Percentiles rank a stretch among this genome's conserved stretches.
These are phyloP conservation scores for Zele albiditarsus DNA, from an alignment of 2,888 invertebrate species.

Conservation along the genomic window DNA sequence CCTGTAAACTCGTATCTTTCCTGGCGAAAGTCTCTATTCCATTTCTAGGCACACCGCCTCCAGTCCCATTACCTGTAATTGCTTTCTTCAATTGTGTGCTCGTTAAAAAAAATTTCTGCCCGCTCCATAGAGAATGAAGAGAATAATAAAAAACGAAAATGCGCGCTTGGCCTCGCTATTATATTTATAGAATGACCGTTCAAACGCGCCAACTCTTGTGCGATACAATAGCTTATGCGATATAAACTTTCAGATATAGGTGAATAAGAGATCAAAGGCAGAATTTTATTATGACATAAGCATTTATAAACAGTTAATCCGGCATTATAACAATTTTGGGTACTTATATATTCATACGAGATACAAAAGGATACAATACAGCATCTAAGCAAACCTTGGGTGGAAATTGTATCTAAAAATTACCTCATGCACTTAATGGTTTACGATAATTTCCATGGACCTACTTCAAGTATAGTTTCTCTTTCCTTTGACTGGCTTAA, in stretches of 20 bases:
- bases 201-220: not conserved
- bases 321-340: not conserved
- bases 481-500: too few relatives aligned
- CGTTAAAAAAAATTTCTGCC: slow-evolving; percentile 26
- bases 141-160: slow-evolving; percentile 28
- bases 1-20: slow-evolving; percentile 51
- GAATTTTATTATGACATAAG: slow-evolving; percentile 21
- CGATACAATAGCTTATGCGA: slow-evolving; percentile 21
- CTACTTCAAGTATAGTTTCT: too few relatives aligned
- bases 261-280: slow-evolving; percentile 11
- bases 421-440: too few relatives aligned
- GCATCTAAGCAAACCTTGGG: too few relatives aligned
- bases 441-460: too few relatives aligned
- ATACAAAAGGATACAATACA: not conserved
- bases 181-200: slow-evolving; percentile 4
- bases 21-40: slow-evolving; percentile 32
- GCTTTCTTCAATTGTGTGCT: slow-evolving; percentile 63
- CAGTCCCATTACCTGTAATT: slow-evolving; percentile 67
- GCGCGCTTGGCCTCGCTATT: not conserved
- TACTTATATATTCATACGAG: not conserved
- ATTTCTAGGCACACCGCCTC: slow-evolving; percentile 25
- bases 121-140: slow-evolving; percentile 22
- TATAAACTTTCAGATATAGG: slow-evolving; percentile 41
- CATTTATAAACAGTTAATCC: not conserved
- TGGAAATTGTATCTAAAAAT: too few relatives aligned